Base-by-base conservation (phyloP, 2,113 vertebrate genomes). In the Otus sunia region DNA sequence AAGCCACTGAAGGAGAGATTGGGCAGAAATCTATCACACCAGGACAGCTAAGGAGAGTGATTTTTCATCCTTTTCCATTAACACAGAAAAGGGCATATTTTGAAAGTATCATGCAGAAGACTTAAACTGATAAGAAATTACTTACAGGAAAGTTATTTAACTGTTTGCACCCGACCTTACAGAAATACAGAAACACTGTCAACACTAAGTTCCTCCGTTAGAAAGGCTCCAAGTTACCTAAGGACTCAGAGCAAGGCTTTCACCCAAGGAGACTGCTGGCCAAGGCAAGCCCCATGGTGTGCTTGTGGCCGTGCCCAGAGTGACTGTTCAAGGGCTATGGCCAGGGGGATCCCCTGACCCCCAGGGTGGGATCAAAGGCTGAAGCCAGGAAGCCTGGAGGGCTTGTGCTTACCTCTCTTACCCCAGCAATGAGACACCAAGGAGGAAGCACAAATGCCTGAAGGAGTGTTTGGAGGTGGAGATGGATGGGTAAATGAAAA, bases 41-140 rank as follows among this genome's bases (percentile, higher is more conserved):
- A 69, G 21, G 12, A 93, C 27, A 82, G 69, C 53, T 74, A 62
- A 68, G n/a, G 73, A 84, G 39, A 81, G 82, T 45, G 27, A 79
- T 29, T 91, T 58, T 82, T 91, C 74, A 76, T 41, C 60, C 53
- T 82, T 92, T 93, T 68, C 84, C 80, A 73, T 85, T 95, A 93
- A 79, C 39, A 64, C 12, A 92, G 81, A 84, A 96, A 96, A 94
- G 79, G 91, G 59, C 47, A 62, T 78, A 56, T 87, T 95, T 95
- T 91, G 84, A 78, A 90, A 91, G 41, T 63, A 86, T 74, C 47
- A 66, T 19, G 14, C 47, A 71, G 32, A 84, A 95, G 75, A 91
- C 47, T 71, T 91, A 91, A 95, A 92, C 32, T 41, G 67, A 23
- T 47, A 91, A 88, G 86, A 32, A 83, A 86, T 79, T 41, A 47